Percentiles rank a stretch among this genome's conserved stretches.
Evolutionary conservation across 2,113 vertebrate genomes (phyloP).

Genomic region (Seriola dumerili): DNA sequence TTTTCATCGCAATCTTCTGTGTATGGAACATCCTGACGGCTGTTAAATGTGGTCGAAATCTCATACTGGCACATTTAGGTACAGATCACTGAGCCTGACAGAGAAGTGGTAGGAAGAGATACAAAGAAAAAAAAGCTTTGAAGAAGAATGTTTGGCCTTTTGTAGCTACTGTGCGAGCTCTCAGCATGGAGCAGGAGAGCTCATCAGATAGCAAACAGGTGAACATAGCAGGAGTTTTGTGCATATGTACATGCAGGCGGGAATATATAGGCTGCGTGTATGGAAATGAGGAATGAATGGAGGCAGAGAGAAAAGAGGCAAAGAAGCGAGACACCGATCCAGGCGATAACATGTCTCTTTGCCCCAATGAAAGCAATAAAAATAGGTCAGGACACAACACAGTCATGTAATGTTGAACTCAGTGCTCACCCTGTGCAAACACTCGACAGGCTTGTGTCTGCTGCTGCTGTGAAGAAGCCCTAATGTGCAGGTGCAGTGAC

Average conservation of each 20-base stretch:
- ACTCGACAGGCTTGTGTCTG: background rate
- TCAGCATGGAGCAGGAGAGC: constrained; percentile 4
- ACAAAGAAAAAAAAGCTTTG: background rate
- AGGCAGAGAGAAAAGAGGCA: background rate
- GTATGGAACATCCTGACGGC: constrained; percentile 5
- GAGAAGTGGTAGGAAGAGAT: background rate
- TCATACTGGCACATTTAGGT: constrained; percentile 13
- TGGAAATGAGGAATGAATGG: constrained; percentile 53
- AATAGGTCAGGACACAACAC: constrained; percentile 37
- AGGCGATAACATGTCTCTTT: constrained; percentile 47
- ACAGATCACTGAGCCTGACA: constrained; percentile 6
- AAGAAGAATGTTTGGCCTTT: constrained; percentile 1
- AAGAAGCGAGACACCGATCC: constrained; percentile 37
- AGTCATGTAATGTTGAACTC: constrained; percentile 37
- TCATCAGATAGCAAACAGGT: constrained; percentile 29
- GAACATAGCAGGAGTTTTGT: constrained; percentile 39
- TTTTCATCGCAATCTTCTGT: constrained; percentile 41
- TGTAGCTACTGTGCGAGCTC: background rate
- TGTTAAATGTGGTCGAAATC: constrained; percentile 26
- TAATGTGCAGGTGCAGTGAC: background rate
- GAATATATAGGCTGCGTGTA: constrained; percentile 35
- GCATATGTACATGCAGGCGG: constrained; percentile 27
- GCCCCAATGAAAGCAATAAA: constrained; percentile 29
- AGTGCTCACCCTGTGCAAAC: constrained; percentile 11
- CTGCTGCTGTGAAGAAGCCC: background rate